A percentile compares a stretch with the other conserved stretches of the same genome.
phyloP scores from a whole-genome alignment of 37 sponge, comb jelly and placozoan species.

The Ianthella basta region DNA sequence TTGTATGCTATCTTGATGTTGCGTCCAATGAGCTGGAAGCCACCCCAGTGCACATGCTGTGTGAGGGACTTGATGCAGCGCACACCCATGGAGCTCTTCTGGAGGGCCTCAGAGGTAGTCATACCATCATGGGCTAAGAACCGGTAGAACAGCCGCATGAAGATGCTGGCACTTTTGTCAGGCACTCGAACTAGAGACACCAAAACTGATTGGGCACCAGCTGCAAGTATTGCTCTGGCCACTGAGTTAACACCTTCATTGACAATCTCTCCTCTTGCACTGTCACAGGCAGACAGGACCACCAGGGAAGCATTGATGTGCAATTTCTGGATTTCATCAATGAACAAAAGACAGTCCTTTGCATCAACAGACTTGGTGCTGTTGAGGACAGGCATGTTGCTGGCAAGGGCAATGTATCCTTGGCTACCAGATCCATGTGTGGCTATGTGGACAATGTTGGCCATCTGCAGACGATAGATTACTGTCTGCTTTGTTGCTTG shows the following conservation, averaged over 20 bases:
- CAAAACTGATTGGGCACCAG: constrained; percentile 79
- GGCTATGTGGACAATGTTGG: constrained; percentile 71
- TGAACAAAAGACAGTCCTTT: constrained; percentile 35
- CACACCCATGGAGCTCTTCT: constrained; percentile 69
- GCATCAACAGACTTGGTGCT: constrained; percentile 15
- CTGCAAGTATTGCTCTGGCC: constrained; percentile 68
- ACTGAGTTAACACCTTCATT: constrained; percentile 68
- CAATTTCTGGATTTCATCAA: constrained; percentile 58
- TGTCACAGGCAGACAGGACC: constrained; percentile 71
- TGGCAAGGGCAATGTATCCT: constrained; percentile 64
- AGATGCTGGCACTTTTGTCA: constrained; percentile 63
- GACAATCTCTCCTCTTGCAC: constrained; percentile 41
- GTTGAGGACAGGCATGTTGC: not conserved
- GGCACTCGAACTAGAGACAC: constrained; percentile 72
- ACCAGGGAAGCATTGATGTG: constrained; percentile 60
- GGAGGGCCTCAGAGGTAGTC: constrained; percentile 52
- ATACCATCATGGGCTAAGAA: constrained; percentile 55
- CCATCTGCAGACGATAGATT: constrained; percentile 39
- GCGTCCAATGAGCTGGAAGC: constrained; percentile 77
- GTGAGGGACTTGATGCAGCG: constrained; percentile 70
- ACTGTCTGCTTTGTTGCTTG: constrained; percentile 68
- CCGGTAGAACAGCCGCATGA: constrained; percentile 81
- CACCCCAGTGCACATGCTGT: constrained; percentile 74
- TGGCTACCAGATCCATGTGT: constrained; percentile 64
- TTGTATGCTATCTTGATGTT: constrained; percentile 35